Evolutionary conservation across 2,888 invertebrate species (phyloP), one percentile per base, ranked within the genome.

Genomic region (Dasypogon diadema): DNA sequence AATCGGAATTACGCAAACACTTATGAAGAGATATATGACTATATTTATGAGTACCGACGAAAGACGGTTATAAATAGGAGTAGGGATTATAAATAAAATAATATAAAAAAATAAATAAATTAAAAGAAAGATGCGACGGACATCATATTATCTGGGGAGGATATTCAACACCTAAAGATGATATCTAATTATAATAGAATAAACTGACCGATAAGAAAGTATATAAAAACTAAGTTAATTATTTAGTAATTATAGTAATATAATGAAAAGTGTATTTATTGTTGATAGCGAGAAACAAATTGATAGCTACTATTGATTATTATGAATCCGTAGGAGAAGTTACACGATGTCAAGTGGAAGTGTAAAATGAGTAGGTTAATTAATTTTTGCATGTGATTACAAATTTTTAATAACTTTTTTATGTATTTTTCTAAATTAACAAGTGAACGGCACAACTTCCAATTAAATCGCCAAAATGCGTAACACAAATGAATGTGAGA

Each of bases 221-320:
- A 56, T 37, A 56, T 26, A 42, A 22, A 34, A 56, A 56, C 37
- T 42, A 73, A 73, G 42, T 54, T 54, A 70, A 26, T 56, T 37
- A 73, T 56, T 24, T 42, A 37, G 22, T 54, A 56, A 24, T 24
- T 56, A 73, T 56, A 56, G n/a, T 14, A 63, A 37, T 37, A 37
- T 16, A 63, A 26, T 24, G 6, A 26, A 70, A 70, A 70, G 54
- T 73, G 54, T 73, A 73, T 73, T 73, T 73, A 73, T 73, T 73
- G 73, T 73, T 73, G 73, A 73, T 73, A 73, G 73, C 56, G n/a
- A 51, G 56, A 56, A 73, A 73, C 55, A 73, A 73, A 56, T 73
- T 73, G 73, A 73, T 70, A 70, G 34, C 54, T 70, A 54, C 34
- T 54, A 70, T 54, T 70, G 54, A 70, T 70, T 68, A 51, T 68